Evolutionary conservation across 2,888 invertebrate species (phyloP), one percentile per base, ranked within the genome.

Genomic region (Oscheius sp.): DNA sequence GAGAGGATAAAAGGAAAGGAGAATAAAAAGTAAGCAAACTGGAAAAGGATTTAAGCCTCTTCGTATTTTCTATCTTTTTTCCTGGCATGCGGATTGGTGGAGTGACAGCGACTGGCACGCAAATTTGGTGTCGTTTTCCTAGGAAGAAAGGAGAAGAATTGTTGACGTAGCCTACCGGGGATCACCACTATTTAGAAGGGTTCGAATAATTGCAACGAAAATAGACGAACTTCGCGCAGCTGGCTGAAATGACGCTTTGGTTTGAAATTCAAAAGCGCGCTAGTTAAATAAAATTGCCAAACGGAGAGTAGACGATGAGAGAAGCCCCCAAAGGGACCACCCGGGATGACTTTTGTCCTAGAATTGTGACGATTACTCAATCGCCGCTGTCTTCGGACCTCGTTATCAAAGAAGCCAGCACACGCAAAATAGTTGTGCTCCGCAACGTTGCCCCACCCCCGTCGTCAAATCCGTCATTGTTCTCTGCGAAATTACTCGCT

Each of bases 401-500:
- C 61, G 45, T 61, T 61, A 61, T 45, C 61, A 61, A 45, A 42
- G 29, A 25, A 25, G n/a, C 42, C 58, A 39, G 42, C 39, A 37
- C 27, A 27, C 45, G 42, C 61, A 61, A 45, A 61, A 45, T 61
- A 42, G 58, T 39, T 20, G 50, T 12, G 12, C 6, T 42, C 4
- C 6, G 42, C 31, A n/a, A 33, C 55, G 17, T 55, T 10, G 55
- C 55, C 34, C 34, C 20, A 6, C 42, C 42, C 42, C 8, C 55
- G 20, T 55, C 55, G n/a, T 55, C 55, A 55, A 55, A 55, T 55
- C 55, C 55, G 37, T 34, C 55, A 55, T 55, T 55, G 55, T 55
- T 34, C 20, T 37, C 20, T 31, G 12, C 17, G 33, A 55, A 55
- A 55, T 55, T 55, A 55, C 34, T 55, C 34, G 12, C 34, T 33